phyloP scores from a whole-genome alignment of 2,797 vertebrate species.

The Spinus pinus region DNA sequence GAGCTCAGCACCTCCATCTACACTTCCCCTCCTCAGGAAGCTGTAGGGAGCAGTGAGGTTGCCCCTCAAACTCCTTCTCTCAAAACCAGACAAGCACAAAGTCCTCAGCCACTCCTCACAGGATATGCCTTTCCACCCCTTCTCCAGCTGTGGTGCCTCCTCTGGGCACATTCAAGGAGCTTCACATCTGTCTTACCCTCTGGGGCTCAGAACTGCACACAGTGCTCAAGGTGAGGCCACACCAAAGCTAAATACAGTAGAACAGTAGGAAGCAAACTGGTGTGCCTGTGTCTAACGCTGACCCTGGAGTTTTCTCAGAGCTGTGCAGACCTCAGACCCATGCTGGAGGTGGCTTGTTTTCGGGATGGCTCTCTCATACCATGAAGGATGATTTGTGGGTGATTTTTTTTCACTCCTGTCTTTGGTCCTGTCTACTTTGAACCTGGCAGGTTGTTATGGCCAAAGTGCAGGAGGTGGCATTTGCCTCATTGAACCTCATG shows the following conservation, averaged over 20 bases:
- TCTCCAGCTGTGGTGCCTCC: not conserved
- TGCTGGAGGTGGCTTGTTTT: not conserved
- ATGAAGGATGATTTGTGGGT: accelerated
- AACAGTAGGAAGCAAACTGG: not conserved
- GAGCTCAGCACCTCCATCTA: not conserved
- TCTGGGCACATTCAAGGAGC: not conserved
- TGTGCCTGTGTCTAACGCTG: not conserved
- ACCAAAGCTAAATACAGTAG: not conserved
- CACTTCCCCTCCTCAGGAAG: not conserved
- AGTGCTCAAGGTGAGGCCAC: not conserved
- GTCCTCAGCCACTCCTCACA: not conserved
- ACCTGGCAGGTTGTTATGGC: not conserved
- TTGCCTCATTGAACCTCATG: not conserved
- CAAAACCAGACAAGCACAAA: not conserved
- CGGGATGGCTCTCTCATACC: not conserved
- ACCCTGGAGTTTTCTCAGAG: not conserved
- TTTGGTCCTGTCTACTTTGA: not conserved
- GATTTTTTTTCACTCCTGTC: not conserved
- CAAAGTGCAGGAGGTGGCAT: accelerated
- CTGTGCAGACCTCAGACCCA: not conserved
- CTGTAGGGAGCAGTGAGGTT: not conserved
- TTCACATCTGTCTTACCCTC: accelerated
- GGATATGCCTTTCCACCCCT: not conserved
- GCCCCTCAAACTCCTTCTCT: not conserved
- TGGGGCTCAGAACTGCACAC: not conserved